Conservation (phyloP, 2,888 invertebrate species). For the Hirtodrosophila cameraria region DNA sequence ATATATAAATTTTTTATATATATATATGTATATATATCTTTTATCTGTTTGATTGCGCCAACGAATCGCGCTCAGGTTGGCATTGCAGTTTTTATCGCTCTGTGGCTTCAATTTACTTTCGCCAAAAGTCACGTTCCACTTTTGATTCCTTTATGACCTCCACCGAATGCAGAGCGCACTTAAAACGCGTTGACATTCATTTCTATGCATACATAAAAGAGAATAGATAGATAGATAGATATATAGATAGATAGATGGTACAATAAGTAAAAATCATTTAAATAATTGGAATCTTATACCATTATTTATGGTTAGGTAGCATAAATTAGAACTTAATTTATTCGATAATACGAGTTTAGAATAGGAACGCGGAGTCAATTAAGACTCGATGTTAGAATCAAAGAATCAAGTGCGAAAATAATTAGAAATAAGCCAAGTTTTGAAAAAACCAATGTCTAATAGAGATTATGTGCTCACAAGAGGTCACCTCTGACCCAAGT, state of each 20-base stretch:
- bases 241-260: background rate
- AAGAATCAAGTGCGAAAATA: background rate
- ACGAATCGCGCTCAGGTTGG: conserved; percentile 64
- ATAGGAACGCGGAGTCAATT: background rate
- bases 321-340: too few relatives aligned
- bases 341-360: too few relatives aligned
- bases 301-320: too few relatives aligned
- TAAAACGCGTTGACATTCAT: conserved; percentile 55
- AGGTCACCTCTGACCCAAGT: too few relatives aligned
- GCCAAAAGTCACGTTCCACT: conserved; percentile 69
- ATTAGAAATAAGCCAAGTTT: too few relatives aligned
- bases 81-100: conserved; percentile 67
- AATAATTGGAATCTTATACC: conserved; percentile 44
- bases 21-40: conserved; percentile 20
- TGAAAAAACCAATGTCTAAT: too few relatives aligned
- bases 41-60: conserved; percentile 65
- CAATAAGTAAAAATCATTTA: conserved; percentile 35
- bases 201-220: conserved; percentile 27
- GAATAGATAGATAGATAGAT: conserved; percentile 3
- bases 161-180: conserved; percentile 48
- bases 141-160: conserved; percentile 57
- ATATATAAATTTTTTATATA: conserved; percentile 20
- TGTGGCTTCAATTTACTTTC: conserved; percentile 63
- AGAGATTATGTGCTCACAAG: too few relatives aligned
- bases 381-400: background rate